phyloP scores from a whole-genome alignment of 2,888 invertebrate genomes.

The Hemaris fuciformis region DNA sequence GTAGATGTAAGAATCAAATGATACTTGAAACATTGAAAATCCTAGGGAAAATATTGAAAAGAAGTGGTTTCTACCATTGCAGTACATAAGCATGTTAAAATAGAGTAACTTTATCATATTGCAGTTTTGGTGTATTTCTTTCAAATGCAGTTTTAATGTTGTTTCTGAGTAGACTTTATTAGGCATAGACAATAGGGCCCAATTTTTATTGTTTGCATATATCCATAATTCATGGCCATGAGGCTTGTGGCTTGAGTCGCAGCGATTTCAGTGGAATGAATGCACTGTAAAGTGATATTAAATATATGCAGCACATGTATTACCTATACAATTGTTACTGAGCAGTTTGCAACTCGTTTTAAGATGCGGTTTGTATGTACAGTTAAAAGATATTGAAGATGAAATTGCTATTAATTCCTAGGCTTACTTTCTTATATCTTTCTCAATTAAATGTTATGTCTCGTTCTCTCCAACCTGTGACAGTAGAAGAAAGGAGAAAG shows the following conservation, averaged over 20 bases:
- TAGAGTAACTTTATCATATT: background rate
- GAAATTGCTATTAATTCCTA: too few relatives aligned
- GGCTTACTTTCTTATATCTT: too few relatives aligned
- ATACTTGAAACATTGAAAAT: too few relatives aligned
- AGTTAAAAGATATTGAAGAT: too few relatives aligned
- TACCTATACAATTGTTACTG: background rate
- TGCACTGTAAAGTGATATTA: background rate
- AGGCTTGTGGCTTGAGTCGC: too few relatives aligned
- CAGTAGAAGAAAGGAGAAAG: too few relatives aligned
- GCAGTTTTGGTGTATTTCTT: background rate
- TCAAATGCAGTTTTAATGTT: background rate
- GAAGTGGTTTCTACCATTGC: background rate
- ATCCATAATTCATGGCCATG: background rate
- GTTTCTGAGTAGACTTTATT: background rate
- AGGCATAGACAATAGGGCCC: background rate
- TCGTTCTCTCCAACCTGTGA: too few relatives aligned
- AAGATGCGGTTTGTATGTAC: background rate
- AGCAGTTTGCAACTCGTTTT: background rate
- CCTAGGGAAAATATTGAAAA: too few relatives aligned
- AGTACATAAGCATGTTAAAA: background rate
- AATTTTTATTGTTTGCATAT: background rate
- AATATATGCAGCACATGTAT: background rate
- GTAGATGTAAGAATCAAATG: background rate
- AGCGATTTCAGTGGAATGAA: too few relatives aligned
- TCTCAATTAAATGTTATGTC: too few relatives aligned